Percentiles rank a stretch among this genome's conserved stretches.
Evolutionary conservation across 1,140 invertebrate genomes (phyloP).

Genomic region (Drosophila azteca): DNA sequence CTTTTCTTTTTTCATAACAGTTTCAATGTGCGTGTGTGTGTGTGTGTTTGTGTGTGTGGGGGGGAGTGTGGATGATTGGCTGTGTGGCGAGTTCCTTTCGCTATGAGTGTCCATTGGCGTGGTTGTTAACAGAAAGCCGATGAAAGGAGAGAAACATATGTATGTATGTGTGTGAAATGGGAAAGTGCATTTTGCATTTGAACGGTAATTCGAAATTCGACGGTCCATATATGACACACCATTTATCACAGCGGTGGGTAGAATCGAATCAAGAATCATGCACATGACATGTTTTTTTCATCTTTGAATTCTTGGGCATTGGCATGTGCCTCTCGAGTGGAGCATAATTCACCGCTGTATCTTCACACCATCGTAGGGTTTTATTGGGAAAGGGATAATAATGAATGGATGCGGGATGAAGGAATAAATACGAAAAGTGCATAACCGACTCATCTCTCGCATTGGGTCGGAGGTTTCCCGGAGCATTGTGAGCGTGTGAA

Average conservation of each 20-base stretch:
- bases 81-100: conserved; percentile 3
- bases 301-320: not conserved
- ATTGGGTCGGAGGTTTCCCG: not conserved
- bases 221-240: too few species aligned
- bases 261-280: conserved; percentile 24
- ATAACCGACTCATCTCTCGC: not conserved
- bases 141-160: conserved; percentile 12
- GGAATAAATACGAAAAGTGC: not conserved
- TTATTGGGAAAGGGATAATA: too few species aligned
- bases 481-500: not conserved
- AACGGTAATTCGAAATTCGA: not conserved
- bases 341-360: conserved; percentile 16
- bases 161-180: too few species aligned
- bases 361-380: conserved; percentile 8
- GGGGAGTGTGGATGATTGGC: not conserved
- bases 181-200: too few species aligned
- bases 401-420: too few species aligned
- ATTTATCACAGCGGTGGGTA: conserved; percentile 1
- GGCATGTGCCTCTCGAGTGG: too few species aligned
- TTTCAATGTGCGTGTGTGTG: conserved; percentile 33
- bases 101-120: not conserved
- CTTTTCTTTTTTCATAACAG: conserved; percentile 34
- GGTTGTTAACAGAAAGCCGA: conserved; percentile 14
- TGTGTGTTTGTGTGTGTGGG: conserved; percentile 6
- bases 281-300: conserved; percentile 38